A percentile compares a stretch with the other conserved stretches of the same genome.
Evolutionary conservation across 1,140 invertebrate species (phyloP).

Genomic region (Scaptomyza hsui): DNA sequence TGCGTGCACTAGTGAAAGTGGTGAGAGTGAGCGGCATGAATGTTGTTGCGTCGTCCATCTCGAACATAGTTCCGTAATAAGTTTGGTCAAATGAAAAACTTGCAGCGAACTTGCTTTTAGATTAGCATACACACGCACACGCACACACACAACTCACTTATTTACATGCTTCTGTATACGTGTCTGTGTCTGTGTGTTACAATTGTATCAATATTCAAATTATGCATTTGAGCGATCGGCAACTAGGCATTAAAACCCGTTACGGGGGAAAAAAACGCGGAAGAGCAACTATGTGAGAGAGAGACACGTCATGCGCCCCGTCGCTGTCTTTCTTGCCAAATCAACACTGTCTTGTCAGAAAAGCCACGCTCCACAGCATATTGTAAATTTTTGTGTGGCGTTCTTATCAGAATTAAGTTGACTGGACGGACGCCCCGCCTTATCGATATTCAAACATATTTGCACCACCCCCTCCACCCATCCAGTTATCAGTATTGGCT

Average conservation of each 20-base stretch:
- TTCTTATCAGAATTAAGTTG: conserved; percentile 58
- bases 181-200: conserved; percentile 10
- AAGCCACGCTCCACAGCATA: conserved; percentile 61
- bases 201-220: conserved; percentile 58
- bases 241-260: conserved; percentile 63
- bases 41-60: conserved; percentile 29
- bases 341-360: conserved; percentile 51
- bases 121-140: neutral
- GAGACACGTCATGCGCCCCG: conserved; percentile 61
- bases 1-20: conserved; percentile 72
- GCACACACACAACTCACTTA: neutral
- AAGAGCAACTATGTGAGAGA: conserved; percentile 43
- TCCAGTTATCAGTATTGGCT: conserved; percentile 18
- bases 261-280: conserved; percentile 30
- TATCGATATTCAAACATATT: conserved; percentile 32
- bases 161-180: conserved; percentile 1
- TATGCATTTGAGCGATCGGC: conserved; percentile 40
- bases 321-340: conserved; percentile 53
- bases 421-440: conserved; percentile 23
- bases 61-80: conserved; percentile 69
- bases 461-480: neutral
- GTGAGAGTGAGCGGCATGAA: conserved; percentile 55
- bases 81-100: conserved; percentile 48
- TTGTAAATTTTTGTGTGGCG: conserved; percentile 44
- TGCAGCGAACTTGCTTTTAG: conserved; percentile 19